phyloP scores from a whole-genome alignment of 2,797 vertebrate species.

The Acomys russatus region DNA sequence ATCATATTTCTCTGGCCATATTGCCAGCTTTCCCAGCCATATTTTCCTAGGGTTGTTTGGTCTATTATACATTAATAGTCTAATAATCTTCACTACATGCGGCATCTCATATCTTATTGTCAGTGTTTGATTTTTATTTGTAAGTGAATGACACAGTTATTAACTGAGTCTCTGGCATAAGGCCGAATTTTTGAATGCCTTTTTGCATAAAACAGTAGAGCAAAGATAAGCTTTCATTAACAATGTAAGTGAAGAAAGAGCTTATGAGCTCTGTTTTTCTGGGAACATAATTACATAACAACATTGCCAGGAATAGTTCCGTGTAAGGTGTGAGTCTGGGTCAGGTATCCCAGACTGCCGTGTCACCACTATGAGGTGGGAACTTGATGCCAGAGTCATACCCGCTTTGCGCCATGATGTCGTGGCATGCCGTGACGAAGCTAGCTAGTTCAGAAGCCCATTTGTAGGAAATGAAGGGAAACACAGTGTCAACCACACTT shows the following conservation, averaged over 20 bases:
- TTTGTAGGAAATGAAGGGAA: not conserved
- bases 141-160: conserved; percentile 9
- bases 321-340: not conserved
- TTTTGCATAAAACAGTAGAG: conserved; percentile 36
- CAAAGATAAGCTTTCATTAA: conserved; percentile 23
- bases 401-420: not conserved
- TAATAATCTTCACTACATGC: not conserved
- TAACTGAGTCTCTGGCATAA: not conserved
- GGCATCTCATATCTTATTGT: not conserved
- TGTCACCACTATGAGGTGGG: not conserved
- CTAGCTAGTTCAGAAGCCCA: not conserved
- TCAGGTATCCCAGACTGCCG: not conserved
- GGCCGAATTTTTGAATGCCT: conserved; percentile 18
- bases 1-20: conserved; percentile 1
- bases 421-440: not conserved
- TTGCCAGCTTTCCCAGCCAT: not conserved
- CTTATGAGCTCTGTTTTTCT: not conserved
- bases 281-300: not conserved
- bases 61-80: conserved; percentile 8
- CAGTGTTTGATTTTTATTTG: conserved; percentile 42
- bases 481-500: not conserved
- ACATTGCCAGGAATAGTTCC: not conserved
- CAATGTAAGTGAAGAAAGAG: not conserved
- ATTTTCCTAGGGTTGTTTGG: not conserved
- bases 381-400: not conserved